phyloP scores from a whole-genome alignment of 2,797 vertebrate species.

The Tenualosa ilisha region DNA sequence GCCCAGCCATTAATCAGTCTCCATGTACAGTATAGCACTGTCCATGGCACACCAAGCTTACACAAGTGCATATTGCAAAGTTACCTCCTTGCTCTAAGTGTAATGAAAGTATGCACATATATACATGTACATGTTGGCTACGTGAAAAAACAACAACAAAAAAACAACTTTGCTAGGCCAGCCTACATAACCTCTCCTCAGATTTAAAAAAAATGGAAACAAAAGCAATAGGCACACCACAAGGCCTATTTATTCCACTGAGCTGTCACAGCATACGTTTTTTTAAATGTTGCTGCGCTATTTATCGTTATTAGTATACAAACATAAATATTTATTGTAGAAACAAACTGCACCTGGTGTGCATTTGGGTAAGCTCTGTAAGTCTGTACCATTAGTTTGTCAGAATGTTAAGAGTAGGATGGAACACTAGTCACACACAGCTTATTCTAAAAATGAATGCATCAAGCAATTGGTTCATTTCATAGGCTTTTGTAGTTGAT shows the following conservation, averaged over 20 bases:
- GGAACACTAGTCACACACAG: background rate
- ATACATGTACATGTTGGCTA: background rate
- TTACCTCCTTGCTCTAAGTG: background rate
- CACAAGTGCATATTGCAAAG: background rate
- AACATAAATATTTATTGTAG: background rate
- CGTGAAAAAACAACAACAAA: too few species aligned
- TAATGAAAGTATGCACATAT: background rate
- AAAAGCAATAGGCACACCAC: background rate
- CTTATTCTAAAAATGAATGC: conserved; percentile 12
- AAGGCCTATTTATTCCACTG: background rate
- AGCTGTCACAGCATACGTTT: background rate
- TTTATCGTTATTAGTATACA: background rate
- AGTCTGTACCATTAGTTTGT: background rate
- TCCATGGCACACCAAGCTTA: background rate
- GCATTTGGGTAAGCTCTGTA: background rate
- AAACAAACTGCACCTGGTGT: background rate
- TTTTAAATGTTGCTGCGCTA: background rate
- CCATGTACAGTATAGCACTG: background rate
- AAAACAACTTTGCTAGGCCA: background rate
- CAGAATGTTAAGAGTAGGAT: background rate
- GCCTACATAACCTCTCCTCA: too few species aligned
- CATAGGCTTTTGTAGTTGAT: background rate
- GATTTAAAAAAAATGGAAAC: background rate
- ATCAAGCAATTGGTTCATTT: background rate
- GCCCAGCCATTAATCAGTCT: background rate